Evolutionary conservation across 2,113 vertebrate species (phyloP).

Genomic region (Capreolus pygargus): DNA sequence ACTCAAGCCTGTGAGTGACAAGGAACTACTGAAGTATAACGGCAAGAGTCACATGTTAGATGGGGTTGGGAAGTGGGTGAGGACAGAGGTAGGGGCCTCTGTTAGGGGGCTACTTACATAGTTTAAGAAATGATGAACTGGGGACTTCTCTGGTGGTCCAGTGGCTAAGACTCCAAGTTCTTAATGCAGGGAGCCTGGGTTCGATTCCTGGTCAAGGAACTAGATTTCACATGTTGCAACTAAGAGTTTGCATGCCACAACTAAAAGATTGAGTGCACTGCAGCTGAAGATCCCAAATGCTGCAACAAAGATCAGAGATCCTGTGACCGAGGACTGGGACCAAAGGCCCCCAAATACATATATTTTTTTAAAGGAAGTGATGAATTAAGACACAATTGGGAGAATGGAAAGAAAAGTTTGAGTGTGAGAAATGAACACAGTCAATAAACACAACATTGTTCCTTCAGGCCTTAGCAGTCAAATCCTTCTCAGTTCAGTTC

Average conservation of each 20-base stretch:
- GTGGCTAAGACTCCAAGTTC: background rate
- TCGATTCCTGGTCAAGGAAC: background rate
- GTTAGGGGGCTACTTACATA: background rate
- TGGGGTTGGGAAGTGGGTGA: background rate
- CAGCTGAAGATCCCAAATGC: background rate
- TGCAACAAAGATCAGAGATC: background rate
- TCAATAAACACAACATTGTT: background rate
- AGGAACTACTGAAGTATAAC: background rate
- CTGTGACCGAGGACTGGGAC: background rate
- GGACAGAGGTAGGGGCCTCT: background rate
- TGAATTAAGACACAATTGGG: background rate
- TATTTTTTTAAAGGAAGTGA: background rate
- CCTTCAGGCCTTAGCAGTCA: background rate
- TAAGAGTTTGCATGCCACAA: background rate
- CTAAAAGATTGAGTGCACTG: fast-evolving
- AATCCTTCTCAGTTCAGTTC: background rate
- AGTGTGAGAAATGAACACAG: background rate
- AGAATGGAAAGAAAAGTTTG: background rate
- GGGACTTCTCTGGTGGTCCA: background rate
- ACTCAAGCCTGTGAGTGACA: background rate
- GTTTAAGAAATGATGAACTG: background rate
- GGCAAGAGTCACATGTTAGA: background rate
- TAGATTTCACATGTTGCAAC: background rate
- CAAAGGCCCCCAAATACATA: background rate
- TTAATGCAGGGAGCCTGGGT: background rate